A percentile compares a stretch with the other conserved stretches of the same genome.
phyloP scores from a whole-genome alignment of 2,888 invertebrate genomes.

The Drosophila fungiperda region DNA sequence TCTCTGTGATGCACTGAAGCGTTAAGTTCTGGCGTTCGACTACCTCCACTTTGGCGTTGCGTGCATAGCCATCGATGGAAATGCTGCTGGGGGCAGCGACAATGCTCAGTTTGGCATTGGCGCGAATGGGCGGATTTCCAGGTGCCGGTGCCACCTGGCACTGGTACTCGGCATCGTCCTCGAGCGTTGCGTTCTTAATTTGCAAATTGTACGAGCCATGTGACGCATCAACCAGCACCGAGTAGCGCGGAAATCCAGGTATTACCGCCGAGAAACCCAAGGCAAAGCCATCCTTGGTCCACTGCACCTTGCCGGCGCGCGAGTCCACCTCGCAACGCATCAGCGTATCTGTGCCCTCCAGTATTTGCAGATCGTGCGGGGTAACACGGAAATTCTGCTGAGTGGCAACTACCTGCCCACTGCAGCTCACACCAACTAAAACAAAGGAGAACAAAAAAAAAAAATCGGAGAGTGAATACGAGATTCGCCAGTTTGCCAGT shows the following conservation, averaged over 20 bases:
- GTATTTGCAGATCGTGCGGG: conserved; percentile 91
- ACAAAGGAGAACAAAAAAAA: not conserved
- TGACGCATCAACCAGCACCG: conserved; percentile 93
- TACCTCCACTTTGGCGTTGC: conserved; percentile 83
- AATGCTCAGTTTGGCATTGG: conserved; percentile 93
- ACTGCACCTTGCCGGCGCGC: conserved; percentile 94
- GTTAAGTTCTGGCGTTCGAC: conserved; percentile 82
- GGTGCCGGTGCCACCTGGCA: conserved; percentile 97
- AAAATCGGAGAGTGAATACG: conserved; percentile 6
- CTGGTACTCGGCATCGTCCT: conserved; percentile 98
- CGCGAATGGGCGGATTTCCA: conserved; percentile 93
- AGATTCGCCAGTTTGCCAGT: conserved; percentile 55
- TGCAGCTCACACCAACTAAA: conserved; percentile 34
- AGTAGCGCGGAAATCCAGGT: conserved; percentile 94
- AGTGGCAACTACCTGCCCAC: conserved; percentile 24
- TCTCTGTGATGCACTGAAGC: conserved; percentile 82
- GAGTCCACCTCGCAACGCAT: conserved; percentile 94
- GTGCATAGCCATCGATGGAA: conserved; percentile 82
- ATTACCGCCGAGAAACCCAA: conserved; percentile 91
- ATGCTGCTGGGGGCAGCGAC: conserved; percentile 83
- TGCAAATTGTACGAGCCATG: conserved; percentile 95
- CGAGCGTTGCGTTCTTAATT: conserved; percentile 94
- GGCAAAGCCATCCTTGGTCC: conserved; percentile 97
- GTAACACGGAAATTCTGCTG: conserved; percentile 91
- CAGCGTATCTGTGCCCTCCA: conserved; percentile 92